Evolutionary conservation across 2,888 invertebrate species (phyloP), one percentile per base, ranked within the genome.

Genomic region (Hoplodrina blanda): DNA sequence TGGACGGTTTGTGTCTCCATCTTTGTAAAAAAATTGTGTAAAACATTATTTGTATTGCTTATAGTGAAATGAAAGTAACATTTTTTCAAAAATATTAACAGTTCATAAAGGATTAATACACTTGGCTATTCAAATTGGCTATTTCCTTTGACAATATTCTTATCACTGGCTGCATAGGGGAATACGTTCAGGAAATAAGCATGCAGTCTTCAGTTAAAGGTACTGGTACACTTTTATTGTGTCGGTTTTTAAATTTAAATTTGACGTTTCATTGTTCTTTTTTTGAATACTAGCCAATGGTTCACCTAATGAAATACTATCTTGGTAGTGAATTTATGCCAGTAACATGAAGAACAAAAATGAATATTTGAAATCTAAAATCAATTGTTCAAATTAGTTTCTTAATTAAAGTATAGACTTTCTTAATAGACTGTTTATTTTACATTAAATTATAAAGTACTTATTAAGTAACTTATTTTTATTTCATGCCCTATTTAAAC

Each of bases 171-270:
- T 81, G 83, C 87, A 81, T 75, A 57, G 61, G 52, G 41, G 56
- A 84, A 76, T 67, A 78, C 54, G 74, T 64, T 71, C 52, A 73
- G 80, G 82, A 76, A 81, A 86, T 87, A 87, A 82, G 80, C 69
- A 70, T 81, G 80, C 69, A 76, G 70, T 73, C 72, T 80, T 73
- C 59, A 20, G 41, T 33, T 86, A 73, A 85, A 66, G 77, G 53
- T 13, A 10, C 52, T 54, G 61, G 17, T 41, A 82, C 77, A 85
- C 74, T 71, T 44, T 54, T 57, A 50, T 41, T 63, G n/a, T 33
- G 1, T 37, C 1, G 0, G 3, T 13, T 59, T 54, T 30, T 4
- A 33, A 7, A 30, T 25, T 4, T 13, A 0, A 2, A 1, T 49
- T 25, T 13, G 10, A 10, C 1, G 19, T 19, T 50, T 11, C 10